Percentiles rank a stretch among this genome's conserved stretches.
Evolutionary conservation across 2,113 vertebrate genomes (phyloP).

Genomic region (Echinops telfairi): DNA sequence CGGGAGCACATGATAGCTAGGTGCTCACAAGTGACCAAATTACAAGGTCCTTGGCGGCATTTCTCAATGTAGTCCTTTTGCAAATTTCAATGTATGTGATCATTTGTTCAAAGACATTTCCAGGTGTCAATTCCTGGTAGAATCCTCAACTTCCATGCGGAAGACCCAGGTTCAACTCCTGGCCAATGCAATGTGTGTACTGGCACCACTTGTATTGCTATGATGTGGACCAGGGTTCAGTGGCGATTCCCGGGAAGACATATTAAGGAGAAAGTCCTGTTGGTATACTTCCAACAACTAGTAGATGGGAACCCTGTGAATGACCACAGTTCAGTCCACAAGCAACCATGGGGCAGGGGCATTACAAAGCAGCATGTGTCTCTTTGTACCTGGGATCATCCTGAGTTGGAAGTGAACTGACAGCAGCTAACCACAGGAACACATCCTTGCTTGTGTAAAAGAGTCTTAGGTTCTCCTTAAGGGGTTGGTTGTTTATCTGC

Average conservation of each 20-base stretch:
- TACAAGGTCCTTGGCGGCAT: background rate
- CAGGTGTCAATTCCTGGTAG: background rate
- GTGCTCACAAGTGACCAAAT: background rate
- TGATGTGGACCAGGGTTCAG: background rate
- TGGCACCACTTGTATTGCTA: background rate
- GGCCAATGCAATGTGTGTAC: background rate
- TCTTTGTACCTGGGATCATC: background rate
- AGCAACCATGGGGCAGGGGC: background rate
- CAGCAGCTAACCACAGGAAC: background rate
- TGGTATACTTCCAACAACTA: background rate
- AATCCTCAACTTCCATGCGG: background rate
- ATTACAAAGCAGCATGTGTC: background rate
- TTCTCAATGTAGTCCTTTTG: background rate
- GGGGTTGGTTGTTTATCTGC: background rate
- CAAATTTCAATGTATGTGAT: background rate
- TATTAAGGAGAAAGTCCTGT: background rate
- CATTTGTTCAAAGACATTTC: background rate
- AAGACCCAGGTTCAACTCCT: background rate
- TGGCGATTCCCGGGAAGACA: background rate
- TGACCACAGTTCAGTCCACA: background rate
- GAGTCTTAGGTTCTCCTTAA: slow-evolving; percentile 3
- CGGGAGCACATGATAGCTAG: rapidly evolving
- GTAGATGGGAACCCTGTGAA: background rate
- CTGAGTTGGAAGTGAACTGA: background rate
- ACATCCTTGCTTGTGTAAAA: background rate